Percentiles rank a stretch among this genome's conserved stretches.
Evolutionary conservation across 2,888 invertebrate species (phyloP).

Genomic region (Tipula confusa): DNA sequence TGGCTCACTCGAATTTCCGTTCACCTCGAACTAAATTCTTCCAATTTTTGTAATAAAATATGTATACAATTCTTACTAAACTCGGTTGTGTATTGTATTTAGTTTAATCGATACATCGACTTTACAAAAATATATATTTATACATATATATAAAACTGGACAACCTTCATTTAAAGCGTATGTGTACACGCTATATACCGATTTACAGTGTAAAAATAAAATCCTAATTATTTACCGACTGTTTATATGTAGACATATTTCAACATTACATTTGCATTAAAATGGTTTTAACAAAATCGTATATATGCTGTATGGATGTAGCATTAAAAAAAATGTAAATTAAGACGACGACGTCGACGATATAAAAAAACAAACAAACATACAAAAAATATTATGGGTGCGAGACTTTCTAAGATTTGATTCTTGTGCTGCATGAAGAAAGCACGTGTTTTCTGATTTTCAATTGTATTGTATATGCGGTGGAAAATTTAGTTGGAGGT

Average conservation of each 20-base stretch:
- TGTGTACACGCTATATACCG: not conserved
- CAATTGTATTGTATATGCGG: not conserved
- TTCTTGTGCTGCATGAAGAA: not conserved
- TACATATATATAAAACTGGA: not conserved
- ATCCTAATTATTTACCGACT: not conserved
- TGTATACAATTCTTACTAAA: not conserved
- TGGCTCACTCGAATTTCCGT: not conserved
- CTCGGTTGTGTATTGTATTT: not conserved
- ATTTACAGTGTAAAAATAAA: not conserved
- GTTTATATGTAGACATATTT: not conserved
- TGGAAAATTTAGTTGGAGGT: not conserved
- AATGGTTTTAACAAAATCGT: not conserved
- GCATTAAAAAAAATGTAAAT: not conserved
- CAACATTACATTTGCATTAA: not conserved
- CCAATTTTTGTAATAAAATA: not conserved
- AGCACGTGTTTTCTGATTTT: not conserved
- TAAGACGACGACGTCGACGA: not conserved
- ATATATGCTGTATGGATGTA: not conserved
- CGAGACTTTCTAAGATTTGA: conserved; percentile 1
- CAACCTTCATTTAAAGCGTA: not conserved
- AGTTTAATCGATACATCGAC: not conserved
- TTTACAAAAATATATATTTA: too few species aligned
- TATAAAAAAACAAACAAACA: too few species aligned
- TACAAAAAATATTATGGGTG: not conserved
- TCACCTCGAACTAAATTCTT: conserved; percentile 25